Evolutionary conservation across 2,888 invertebrate genomes (phyloP).

Genomic region (Tipula unca): DNA sequence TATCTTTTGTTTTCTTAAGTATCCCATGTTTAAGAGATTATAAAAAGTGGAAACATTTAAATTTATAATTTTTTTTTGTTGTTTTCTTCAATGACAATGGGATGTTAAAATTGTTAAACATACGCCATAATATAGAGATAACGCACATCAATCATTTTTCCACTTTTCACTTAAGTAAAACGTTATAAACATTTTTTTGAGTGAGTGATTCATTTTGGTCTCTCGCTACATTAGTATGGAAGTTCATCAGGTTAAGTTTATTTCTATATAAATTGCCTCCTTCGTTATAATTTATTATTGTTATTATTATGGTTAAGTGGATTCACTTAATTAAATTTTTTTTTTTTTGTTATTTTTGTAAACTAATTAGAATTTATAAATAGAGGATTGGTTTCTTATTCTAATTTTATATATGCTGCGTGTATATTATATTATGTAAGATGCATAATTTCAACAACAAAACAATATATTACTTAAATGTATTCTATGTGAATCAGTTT

Average conservation of each 20-base stretch:
- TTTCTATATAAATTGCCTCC: not conserved
- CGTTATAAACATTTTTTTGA: not conserved
- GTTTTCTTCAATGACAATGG: not conserved
- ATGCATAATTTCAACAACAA: not conserved
- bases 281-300: not conserved
- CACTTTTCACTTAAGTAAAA: not conserved
- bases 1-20: conserved; percentile 8
- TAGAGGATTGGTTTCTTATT: not conserved
- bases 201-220: not conserved
- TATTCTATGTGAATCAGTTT: not conserved
- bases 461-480: too few species aligned
- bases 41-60: not conserved
- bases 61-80: not conserved
- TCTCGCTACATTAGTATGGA: not conserved
- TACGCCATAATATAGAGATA: not conserved
- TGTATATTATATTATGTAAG: not conserved
- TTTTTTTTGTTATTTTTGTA: not conserved
- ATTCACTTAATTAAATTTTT: not conserved
- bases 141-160: not conserved
- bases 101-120: not conserved
- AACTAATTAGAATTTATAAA: not conserved
- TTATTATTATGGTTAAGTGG: not conserved
- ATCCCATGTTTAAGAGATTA: not conserved
- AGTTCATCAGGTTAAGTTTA: not conserved
- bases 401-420: not conserved